phyloP scores from a whole-genome alignment of 2,113 vertebrate species.

The Mesoclemmys tuberculata region DNA sequence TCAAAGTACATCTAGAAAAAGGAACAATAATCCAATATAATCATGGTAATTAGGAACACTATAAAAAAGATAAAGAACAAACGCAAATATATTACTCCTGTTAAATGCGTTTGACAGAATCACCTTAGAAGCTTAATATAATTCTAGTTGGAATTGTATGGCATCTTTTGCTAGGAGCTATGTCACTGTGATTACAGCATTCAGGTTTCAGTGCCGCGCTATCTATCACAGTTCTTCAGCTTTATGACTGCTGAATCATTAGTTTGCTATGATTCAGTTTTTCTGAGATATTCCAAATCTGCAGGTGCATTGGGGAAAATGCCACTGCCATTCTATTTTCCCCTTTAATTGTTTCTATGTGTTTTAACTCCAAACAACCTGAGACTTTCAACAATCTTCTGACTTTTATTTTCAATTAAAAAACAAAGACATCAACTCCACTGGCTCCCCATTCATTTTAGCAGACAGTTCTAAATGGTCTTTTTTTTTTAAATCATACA shows the following conservation, averaged over 20 bases:
- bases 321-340: neutral
- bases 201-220: neutral
- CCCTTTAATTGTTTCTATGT: neutral
- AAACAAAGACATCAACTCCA: slow-evolving; percentile 21
- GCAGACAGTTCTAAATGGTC: neutral
- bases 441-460: slow-evolving; percentile 44
- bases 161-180: neutral
- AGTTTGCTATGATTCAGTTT: neutral
- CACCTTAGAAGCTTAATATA: neutral
- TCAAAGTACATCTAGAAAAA: neutral
- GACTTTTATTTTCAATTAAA: neutral
- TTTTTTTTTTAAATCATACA: slow-evolving; percentile 3
- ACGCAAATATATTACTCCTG: neutral
- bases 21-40: slow-evolving; percentile 3
- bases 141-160: neutral
- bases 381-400: neutral
- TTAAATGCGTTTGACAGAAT: neutral
- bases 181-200: neutral
- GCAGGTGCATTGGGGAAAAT: neutral
- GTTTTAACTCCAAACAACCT: slow-evolving; percentile 36
- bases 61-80: neutral
- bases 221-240: neutral
- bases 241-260: neutral
- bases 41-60: neutral
- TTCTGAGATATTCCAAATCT: neutral